Evolutionary conservation across 2,113 vertebrate genomes (phyloP), one percentile per base, ranked within the genome.

Genomic region (Aldabrachelys gigantea): DNA sequence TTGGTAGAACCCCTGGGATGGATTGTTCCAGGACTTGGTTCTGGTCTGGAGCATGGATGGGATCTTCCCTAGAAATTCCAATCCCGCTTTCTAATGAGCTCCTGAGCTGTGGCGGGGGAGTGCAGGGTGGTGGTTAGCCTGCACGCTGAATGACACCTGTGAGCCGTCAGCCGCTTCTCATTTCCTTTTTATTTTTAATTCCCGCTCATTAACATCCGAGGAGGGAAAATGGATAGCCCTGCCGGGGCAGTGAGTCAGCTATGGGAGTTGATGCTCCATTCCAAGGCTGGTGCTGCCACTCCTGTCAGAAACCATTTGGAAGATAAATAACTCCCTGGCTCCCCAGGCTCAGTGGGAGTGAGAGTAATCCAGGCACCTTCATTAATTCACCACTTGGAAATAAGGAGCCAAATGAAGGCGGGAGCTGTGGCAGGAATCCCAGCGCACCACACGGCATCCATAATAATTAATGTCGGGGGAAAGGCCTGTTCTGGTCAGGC

Each of bases 401-500:
- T 0, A 3, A 52, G 87, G 57, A 72, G 59, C 11, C 29, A 9
- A 1, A n/a, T n/a, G 38, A 21, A n/a, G 90, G 65, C 49, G 25
- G 83, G 76, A 69, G 56, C 13, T 24, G 29, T 12, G 41, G 21
- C 27, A 76, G 75, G 24, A 76, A 27, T 47, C 75, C 38, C 7
- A 6, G n/a, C 27, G 41, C 14, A 4, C 47, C 21, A 13, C 25
- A 14, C 41, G 5, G 41, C 41, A 8, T 76, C 38, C 22, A 5
- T 44, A 25, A 41, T 89, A 19, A 80, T n/a, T 35, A 57, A 79
- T 25, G 35, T 21, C 8, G 14, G 79, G 35, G 14, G 5, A 14
- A 14, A 62, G 3, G 29, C 54, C 25, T 80, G 27, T 19, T 14
- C 9, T 4, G 6, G 1, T 13, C 27, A 6, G 11, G 14, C 0